phyloP scores from a whole-genome alignment of 2,113 vertebrate species.

The Monarcha castaneiventris region DNA sequence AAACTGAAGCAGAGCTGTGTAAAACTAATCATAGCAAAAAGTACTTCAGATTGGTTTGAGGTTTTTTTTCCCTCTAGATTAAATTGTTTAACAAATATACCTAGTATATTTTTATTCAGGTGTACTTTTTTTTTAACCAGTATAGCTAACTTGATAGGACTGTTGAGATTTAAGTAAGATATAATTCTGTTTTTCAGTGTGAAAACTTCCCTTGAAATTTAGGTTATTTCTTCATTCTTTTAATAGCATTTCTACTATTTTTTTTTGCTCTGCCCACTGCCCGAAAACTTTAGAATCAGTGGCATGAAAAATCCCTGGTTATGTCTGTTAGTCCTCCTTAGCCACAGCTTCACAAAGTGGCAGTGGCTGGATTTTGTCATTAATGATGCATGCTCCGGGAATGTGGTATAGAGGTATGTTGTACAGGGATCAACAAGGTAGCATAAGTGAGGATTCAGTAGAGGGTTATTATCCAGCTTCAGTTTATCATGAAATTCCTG shows the following conservation, averaged over 20 bases:
- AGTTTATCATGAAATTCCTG: constrained; percentile 15
- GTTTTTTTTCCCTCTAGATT: accelerated
- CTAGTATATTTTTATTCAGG: not conserved
- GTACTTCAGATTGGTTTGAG: not conserved
- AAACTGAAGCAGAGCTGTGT: not conserved
- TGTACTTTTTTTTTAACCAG: not conserved
- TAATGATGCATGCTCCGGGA: not conserved
- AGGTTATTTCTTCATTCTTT: not conserved
- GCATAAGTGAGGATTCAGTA: not conserved
- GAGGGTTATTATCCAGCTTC: constrained; percentile 13
- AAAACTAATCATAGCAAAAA: not conserved
- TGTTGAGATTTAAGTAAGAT: not conserved
- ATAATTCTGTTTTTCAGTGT: not conserved
- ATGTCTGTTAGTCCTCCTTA: not conserved
- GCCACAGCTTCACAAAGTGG: not conserved
- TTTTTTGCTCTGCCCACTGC: not conserved
- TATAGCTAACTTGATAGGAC: not conserved
- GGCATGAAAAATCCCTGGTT: not conserved
- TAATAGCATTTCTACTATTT: not conserved
- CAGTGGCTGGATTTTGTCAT: not conserved
- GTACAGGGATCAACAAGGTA: constrained; percentile 6
- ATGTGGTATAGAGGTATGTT: not conserved
- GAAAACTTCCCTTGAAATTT: not conserved
- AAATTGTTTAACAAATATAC: not conserved
- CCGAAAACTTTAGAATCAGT: not conserved